Base-by-base conservation (phyloP, 2,797 vertebrate genomes). In the Cebuella pygmaea region DNA sequence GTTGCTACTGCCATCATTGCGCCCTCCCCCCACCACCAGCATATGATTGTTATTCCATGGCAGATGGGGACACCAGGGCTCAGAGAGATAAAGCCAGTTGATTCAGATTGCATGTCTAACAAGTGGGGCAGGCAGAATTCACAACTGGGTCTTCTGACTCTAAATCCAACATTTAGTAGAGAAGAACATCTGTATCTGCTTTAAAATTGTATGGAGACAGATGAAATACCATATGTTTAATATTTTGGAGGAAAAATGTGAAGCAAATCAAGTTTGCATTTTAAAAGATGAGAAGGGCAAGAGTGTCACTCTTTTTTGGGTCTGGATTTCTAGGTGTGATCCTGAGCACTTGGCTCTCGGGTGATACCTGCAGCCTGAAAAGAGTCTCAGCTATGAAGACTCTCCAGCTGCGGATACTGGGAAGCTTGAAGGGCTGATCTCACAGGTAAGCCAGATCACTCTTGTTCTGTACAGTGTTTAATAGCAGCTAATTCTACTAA, bases 211-310 rank as follows among this genome's bases (percentile, higher is more conserved):
- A 89, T 61, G 86, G 95, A 80, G 76, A 88, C 96, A 95, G 96
- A 95, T 95, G 95, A 97, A 97, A 94, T 95, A 33, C 91, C 96
- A 90, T 96, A 96, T 92, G 90, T 33, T 96, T 93, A 94, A 94
- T 88, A 84, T 76, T 95, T 95, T 41, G 59, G 87, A 92, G 78
- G 5, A 93, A 96, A 97, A 97, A 96, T 96, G 87, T 79, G 78
- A 96, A 96, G 78, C 93, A 90, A 97, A 97, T 96, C 75, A 95
- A 97, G 80, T 92, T 93, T 61, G 67, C 7, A 80, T 96, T 97
- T 96, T 75, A 92, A 93, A 89, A 97, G 57, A 93, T 1, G 41
- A 93, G 87, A 97, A 96, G 93, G 90, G 85, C 82, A 90, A 81
- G 70, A 24, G 24, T 96, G 61, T 93, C 94, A 88, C 82, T 87